Conservation (phyloP, 1,140 invertebrate species). For the Drosophila orosa region DNA sequence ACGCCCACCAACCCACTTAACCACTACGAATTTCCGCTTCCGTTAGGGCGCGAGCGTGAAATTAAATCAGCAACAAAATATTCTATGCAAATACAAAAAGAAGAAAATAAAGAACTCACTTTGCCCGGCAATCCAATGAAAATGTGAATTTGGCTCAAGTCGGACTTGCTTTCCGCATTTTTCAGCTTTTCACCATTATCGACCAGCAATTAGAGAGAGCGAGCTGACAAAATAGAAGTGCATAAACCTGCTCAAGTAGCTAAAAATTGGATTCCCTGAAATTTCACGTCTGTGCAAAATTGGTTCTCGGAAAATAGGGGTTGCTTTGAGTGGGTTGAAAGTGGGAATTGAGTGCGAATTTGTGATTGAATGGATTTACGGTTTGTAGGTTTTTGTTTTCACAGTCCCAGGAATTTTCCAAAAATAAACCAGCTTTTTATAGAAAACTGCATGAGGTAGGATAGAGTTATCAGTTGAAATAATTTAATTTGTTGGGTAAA, state of each 20-base stretch:
- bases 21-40: constrained; percentile 66
- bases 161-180: constrained; percentile 14
- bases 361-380: constrained; percentile 21
- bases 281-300: constrained; percentile 16
- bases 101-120: neutral
- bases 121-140: constrained; percentile 10
- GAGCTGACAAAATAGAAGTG: constrained; percentile 55
- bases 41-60: constrained; percentile 56
- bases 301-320: constrained; percentile 22
- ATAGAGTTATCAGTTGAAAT: neutral
- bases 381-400: neutral
- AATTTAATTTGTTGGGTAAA: neutral
- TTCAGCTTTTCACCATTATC: constrained; percentile 38
- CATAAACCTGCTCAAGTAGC: constrained; percentile 74
- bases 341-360: constrained; percentile 11
- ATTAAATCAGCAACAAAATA: constrained; percentile 69
- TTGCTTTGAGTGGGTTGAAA: constrained; percentile 18
- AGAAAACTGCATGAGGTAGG: neutral
- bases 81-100: constrained; percentile 50
- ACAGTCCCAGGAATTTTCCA: neutral
- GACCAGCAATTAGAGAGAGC: constrained; percentile 73
- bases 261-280: constrained; percentile 41
- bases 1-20: constrained; percentile 48
- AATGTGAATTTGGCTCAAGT: constrained; percentile 26
- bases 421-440: neutral